Evolutionary conservation across 2,113 vertebrate genomes (phyloP).

Genomic region (Progne subis): DNA sequence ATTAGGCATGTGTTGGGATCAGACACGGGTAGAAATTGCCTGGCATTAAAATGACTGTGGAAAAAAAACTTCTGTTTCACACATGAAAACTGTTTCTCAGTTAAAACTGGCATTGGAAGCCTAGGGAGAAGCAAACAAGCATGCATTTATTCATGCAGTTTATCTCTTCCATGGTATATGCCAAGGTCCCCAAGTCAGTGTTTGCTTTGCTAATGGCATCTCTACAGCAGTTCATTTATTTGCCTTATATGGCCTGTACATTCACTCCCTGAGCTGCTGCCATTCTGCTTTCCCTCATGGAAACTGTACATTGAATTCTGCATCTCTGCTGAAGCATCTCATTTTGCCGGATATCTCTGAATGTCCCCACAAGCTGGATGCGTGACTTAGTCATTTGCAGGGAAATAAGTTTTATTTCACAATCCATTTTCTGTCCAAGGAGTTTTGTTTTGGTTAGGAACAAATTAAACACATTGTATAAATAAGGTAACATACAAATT

Average conservation of each 20-base stretch:
- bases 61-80: conserved; percentile 25
- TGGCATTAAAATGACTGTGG: conserved; percentile 10
- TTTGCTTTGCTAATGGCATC: conserved; percentile 47
- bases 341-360: conserved; percentile 13
- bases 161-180: conserved; percentile 29
- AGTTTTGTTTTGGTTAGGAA: conserved; percentile 25
- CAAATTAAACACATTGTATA: not conserved
- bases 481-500: conserved; percentile 5
- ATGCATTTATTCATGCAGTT: conserved; percentile 40
- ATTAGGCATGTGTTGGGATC: not conserved
- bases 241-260: conserved; percentile 57
- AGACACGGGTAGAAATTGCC: not conserved
- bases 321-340: conserved; percentile 23
- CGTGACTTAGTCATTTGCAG: not conserved
- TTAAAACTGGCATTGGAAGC: conserved; percentile 26
- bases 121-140: not conserved
- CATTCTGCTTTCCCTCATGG: conserved; percentile 10
- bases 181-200: conserved; percentile 36
- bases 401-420: conserved; percentile 10
- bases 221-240: conserved; percentile 38
- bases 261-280: conserved; percentile 30
- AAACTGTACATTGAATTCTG: not conserved
- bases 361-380: conserved; percentile 4
- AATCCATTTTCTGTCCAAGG: not conserved
- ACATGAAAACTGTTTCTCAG: conserved; percentile 1